Evolutionary conservation across 2,113 vertebrate genomes (phyloP).

Genomic region (Bubo bubo): DNA sequence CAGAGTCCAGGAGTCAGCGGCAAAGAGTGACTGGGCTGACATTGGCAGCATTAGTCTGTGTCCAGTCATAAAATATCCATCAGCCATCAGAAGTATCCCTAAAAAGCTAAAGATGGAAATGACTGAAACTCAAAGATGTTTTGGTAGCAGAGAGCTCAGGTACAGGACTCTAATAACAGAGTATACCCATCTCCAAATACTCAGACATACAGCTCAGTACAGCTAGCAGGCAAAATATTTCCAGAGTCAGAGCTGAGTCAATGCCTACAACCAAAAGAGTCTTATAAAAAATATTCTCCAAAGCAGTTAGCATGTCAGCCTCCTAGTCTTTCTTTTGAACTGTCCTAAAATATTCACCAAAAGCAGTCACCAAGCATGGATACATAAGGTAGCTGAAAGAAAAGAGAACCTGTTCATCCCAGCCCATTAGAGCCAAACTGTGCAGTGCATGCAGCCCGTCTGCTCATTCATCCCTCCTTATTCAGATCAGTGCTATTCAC

Average conservation of each 20-base stretch:
- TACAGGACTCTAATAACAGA: rapidly evolving
- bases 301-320: background rate
- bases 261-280: background rate
- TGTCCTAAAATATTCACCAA: background rate
- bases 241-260: background rate
- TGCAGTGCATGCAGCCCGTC: background rate
- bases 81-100: background rate
- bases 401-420: background rate
- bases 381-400: background rate
- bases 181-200: background rate
- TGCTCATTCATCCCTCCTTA: background rate
- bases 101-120: background rate
- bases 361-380: background rate
- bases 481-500: background rate
- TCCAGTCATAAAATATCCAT: background rate
- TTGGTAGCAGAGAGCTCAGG: background rate
- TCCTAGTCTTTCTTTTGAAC: background rate
- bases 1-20: background rate
- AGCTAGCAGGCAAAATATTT: background rate
- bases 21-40: background rate
- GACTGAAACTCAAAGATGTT: background rate
- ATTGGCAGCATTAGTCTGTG: background rate
- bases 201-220: background rate
- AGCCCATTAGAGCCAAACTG: background rate
- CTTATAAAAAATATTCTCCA: background rate